These are phyloP conservation scores for Hecatera dysodea DNA, from an alignment of 2,888 invertebrate genomes.

Conservation along the genomic window DNA sequence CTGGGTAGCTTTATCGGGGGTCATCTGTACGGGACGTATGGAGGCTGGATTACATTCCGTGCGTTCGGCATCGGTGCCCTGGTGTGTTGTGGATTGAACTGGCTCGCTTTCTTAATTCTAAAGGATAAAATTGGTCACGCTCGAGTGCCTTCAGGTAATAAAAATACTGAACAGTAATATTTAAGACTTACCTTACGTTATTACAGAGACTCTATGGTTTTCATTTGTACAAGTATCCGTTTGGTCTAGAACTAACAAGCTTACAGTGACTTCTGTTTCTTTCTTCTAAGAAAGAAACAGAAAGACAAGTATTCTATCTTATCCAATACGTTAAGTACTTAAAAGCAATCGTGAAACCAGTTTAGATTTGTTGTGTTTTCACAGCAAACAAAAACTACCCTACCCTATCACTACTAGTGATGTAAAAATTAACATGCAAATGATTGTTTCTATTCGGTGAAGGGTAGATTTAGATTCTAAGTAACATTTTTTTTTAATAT, in stretches of 20 bases:
- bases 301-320: not conserved
- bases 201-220: constrained; percentile 7
- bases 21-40: constrained; percentile 91
- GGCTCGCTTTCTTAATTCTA: constrained; percentile 85
- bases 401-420: too few relatives aligned
- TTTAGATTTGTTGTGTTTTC: not conserved
- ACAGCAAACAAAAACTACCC: too few relatives aligned
- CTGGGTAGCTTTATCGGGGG: constrained; percentile 95
- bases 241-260: not conserved
- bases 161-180: constrained; percentile 44
- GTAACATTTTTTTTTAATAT: not conserved
- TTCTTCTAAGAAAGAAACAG: not conserved
- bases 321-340: constrained; percentile 1
- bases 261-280: not conserved
- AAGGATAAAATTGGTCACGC: constrained; percentile 71
- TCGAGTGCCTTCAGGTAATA: constrained; percentile 80
- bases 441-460: constrained; percentile 8
- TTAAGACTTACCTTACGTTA: not conserved
- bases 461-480: constrained; percentile 7
- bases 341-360: not conserved
- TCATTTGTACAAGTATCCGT: not conserved
- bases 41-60: constrained; percentile 93
- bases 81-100: constrained; percentile 91
- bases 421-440: constrained; percentile 1
- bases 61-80: constrained; percentile 94